Evolutionary conservation across 2,113 vertebrate genomes (phyloP).

Genomic region (Microtus oregoni): DNA sequence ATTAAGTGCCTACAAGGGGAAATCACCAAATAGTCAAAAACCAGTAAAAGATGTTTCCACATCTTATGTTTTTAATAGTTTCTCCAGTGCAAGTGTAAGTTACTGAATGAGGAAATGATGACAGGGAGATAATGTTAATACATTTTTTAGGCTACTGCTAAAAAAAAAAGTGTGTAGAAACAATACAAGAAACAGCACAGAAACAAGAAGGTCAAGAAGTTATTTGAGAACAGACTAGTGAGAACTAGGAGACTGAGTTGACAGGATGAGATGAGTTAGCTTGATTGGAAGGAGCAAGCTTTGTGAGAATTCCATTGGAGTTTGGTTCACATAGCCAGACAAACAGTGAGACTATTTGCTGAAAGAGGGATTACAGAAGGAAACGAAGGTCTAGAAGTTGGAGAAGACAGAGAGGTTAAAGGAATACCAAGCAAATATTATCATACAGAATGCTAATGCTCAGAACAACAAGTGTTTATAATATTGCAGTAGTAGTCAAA

Average conservation of each 20-base stretch:
- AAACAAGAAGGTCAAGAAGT: neutral
- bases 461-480: neutral
- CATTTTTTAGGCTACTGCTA: neutral
- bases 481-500: neutral
- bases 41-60: neutral
- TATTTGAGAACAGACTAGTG: neutral
- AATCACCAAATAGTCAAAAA: neutral
- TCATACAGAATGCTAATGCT: constrained; percentile 11
- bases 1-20: neutral
- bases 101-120: neutral
- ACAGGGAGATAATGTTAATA: neutral
- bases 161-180: neutral
- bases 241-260: neutral
- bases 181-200: neutral
- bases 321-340: neutral
- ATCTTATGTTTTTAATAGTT: neutral
- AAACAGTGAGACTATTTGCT: neutral
- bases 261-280: neutral
- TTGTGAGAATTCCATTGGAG: neutral
- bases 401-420: neutral
- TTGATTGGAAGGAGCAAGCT: neutral
- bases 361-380: neutral
- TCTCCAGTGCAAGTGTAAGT: neutral
- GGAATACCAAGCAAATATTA: neutral
- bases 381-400: neutral